Conservation (phyloP, 2,888 invertebrate genomes). For the Phorcus lineatus region DNA sequence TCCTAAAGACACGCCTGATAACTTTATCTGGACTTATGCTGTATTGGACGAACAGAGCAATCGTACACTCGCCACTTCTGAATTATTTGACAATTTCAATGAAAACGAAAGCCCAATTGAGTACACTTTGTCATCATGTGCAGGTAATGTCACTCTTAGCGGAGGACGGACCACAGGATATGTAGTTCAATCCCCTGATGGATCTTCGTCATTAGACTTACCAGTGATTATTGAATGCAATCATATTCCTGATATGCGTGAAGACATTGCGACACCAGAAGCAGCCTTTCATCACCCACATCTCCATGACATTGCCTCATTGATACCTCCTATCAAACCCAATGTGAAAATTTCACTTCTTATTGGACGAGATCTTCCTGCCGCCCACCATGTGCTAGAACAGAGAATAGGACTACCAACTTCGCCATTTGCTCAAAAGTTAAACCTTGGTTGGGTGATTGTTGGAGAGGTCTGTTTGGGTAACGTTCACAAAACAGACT, state of each 20-base stretch:
- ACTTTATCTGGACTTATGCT: slow-evolving; percentile 26
- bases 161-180: slow-evolving; percentile 28
- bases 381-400: slow-evolving; percentile 41
- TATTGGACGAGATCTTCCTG: slow-evolving; percentile 34
- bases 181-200: slow-evolving; percentile 32
- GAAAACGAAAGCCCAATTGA: not conserved
- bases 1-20: slow-evolving; percentile 16
- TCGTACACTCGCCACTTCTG: slow-evolving; percentile 28
- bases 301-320: slow-evolving; percentile 27
- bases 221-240: slow-evolving; percentile 38
- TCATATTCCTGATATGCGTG: slow-evolving; percentile 31
- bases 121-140: slow-evolving; percentile 37
- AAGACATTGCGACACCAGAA: slow-evolving; percentile 40
- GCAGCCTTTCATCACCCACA: slow-evolving; percentile 30
- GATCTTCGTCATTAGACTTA: not conserved
- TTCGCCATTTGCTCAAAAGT: slow-evolving; percentile 36
- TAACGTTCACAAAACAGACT: slow-evolving; percentile 30
- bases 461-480: slow-evolving; percentile 43
- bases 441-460: slow-evolving; percentile 37
- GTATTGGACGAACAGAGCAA: slow-evolving; percentile 40
- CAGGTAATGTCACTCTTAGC: slow-evolving; percentile 26
- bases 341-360: slow-evolving; percentile 28
- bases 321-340: no score
- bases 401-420: slow-evolving; percentile 33
- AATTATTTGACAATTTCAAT: slow-evolving; percentile 33